Evolutionary conservation across 2,113 vertebrate species (phyloP), one percentile per base, ranked within the genome.

Genomic region (Sakesphorus luctuosus): DNA sequence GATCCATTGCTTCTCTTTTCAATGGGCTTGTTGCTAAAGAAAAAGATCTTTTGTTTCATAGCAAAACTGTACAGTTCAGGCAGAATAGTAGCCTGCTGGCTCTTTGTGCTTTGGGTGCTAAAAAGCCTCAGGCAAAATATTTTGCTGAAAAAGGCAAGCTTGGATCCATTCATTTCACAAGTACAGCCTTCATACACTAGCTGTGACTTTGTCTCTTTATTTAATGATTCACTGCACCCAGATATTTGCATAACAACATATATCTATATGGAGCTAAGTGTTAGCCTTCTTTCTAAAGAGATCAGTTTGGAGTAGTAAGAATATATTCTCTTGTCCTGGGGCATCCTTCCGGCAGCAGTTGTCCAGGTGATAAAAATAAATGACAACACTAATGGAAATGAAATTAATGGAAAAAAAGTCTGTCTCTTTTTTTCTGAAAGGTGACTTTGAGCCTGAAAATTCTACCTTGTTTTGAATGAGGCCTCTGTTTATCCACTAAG

Each of bases 391-490:
- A 59, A 61, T 78, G 77, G 19, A 88, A 95, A 87, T 69, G 31
- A 97, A 97, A 96, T 90, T 46, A 93, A n/a, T 21, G 80, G n/a
- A 94, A 94, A 59, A 4, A 94, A 95, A 74, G 56, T 62, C 35
- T 40, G 17, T 56, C 25, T 93, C 44, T 11, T 5, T 81, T 53
- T 56, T 76, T 89, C 61, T 94, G 87, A 97, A 98, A 98, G 97
- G 95, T 98, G 94, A 98, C 96, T 97, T 98, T 98, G 86, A 98
- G 58, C 10, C 75, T 50, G 93, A 91, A 96, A 97, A 97, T 94
- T 93, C 86, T 86, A 49, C 77, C 46, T 87, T 92, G 69, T 89
- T 77, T 87, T 89, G 88, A 95, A 96, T 44, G 18, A 89, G 44
- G 23, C 29, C 26, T 65, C 58, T 97, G 82, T 96, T 97, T 97